These are phyloP conservation scores for Oligia latruncula DNA, from an alignment of 2,888 invertebrate species.

Conservation along the genomic window DNA sequence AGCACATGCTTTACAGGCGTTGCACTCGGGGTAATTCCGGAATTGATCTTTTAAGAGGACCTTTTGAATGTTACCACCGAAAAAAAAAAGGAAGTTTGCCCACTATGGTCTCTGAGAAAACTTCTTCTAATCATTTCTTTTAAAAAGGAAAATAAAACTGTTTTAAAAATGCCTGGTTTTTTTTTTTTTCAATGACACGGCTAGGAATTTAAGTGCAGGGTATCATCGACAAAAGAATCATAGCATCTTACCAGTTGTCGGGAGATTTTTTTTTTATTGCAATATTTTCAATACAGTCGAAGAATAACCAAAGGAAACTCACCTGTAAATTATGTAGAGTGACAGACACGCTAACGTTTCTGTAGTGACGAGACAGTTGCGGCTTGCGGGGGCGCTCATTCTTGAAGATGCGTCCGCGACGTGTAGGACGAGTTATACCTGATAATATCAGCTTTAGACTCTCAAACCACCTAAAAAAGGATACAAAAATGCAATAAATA, in stretches of 20 bases:
- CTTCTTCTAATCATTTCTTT: background rate
- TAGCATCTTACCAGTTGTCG: background rate
- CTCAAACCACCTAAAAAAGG: conserved; percentile 94
- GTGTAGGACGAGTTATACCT: conserved; percentile 97
- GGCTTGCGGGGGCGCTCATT: conserved; percentile 96
- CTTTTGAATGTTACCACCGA: too few species aligned
- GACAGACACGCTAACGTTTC: conserved; percentile 95
- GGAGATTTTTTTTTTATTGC: too few species aligned
- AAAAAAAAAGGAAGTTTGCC: background rate
- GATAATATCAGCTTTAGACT: conserved; percentile 97
- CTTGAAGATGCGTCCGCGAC: conserved; percentile 96
- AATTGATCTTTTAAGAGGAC: too few species aligned
- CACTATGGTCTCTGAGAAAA: background rate
- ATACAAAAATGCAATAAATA: background rate
- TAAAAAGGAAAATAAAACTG: background rate
- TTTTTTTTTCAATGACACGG: too few species aligned
- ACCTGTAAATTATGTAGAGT: conserved; percentile 95
- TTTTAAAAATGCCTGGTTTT: too few species aligned
- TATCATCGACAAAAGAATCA: background rate
- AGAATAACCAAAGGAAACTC: background rate
- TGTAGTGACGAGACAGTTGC: conserved; percentile 97
- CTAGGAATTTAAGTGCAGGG: background rate
- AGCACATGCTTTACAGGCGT: too few species aligned
- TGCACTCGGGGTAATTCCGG: too few species aligned
- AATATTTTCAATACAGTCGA: too few species aligned